Conservation (phyloP, 2,888 invertebrate species). For the Eurytoma californica region DNA sequence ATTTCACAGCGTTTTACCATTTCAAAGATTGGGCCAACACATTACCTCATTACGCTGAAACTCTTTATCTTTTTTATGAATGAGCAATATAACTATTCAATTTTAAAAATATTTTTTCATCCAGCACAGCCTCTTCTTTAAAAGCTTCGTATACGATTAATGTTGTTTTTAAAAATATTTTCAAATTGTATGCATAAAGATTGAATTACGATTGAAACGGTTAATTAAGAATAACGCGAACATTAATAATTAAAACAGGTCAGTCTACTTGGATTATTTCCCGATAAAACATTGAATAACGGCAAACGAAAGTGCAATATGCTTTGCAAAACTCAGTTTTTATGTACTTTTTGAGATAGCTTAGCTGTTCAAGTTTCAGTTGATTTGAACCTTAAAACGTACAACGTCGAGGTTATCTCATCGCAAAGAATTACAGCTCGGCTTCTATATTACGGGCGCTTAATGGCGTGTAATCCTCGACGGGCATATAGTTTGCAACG, state of each 20-base stretch:
- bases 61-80: conserved; percentile 9
- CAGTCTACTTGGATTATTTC: too few relatives aligned
- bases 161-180: too few relatives aligned
- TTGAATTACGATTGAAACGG: too few relatives aligned
- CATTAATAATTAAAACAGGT: too few relatives aligned
- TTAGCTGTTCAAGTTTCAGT: conserved; percentile 10
- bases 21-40: conserved; percentile 26
- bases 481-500: conserved; percentile 61
- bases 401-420: conserved; percentile 15
- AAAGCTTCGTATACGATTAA: background rate
- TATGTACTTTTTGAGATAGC: background rate
- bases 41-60: conserved; percentile 45
- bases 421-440: conserved; percentile 48
- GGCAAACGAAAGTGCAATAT: too few relatives aligned
- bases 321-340: too few relatives aligned
- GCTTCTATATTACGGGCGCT: conserved; percentile 60
- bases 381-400: conserved; percentile 24
- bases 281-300: too few relatives aligned
- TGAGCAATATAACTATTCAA: conserved; percentile 7
- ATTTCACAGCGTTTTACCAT: conserved; percentile 45
- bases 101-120: conserved; percentile 20
- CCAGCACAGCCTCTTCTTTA: background rate
- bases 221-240: too few relatives aligned
- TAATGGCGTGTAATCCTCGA: conserved; percentile 62
- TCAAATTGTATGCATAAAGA: too few relatives aligned